A percentile compares a stretch with the other conserved stretches of the same genome.
These are phyloP conservation scores for Pyralis farinalis DNA, from an alignment of 2,888 invertebrate genomes.

Conservation along the genomic window DNA sequence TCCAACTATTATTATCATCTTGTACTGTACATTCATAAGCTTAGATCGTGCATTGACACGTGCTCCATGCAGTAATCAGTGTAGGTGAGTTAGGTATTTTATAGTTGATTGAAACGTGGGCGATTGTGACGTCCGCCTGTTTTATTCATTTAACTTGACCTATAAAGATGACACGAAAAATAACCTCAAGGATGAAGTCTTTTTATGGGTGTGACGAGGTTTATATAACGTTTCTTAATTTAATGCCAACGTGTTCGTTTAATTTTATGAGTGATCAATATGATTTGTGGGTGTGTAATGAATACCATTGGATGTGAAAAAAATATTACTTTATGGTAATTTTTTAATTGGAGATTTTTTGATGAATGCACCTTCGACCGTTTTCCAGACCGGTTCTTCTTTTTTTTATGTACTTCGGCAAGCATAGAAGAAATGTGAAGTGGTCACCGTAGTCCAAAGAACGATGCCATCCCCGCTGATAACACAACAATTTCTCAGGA, in stretches of 20 bases:
- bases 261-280: not conserved
- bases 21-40: not conserved
- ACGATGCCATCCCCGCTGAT: too few species aligned
- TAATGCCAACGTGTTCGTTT: not conserved
- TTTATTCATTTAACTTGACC: conserved; percentile 43
- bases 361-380: too few species aligned
- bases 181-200: conserved; percentile 23
- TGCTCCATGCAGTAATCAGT: conserved; percentile 20
- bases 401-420: too few species aligned
- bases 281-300: not conserved
- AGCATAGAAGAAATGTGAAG: too few species aligned
- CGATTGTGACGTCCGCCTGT: conserved; percentile 32
- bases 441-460: too few species aligned
- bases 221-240: conserved; percentile 1
- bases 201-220: not conserved
- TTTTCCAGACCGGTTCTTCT: too few species aligned
- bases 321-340: too few species aligned
- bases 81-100: conserved; percentile 31
- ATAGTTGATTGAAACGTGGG: conserved; percentile 45
- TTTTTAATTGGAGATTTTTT: too few species aligned
- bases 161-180: conserved; percentile 38
- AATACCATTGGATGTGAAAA: too few species aligned
- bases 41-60: not conserved
- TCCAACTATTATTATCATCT: not conserved
- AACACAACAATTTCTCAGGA: too few species aligned